Conservation (phyloP, 2,888 invertebrate species). For the Mayetiola destructor region DNA sequence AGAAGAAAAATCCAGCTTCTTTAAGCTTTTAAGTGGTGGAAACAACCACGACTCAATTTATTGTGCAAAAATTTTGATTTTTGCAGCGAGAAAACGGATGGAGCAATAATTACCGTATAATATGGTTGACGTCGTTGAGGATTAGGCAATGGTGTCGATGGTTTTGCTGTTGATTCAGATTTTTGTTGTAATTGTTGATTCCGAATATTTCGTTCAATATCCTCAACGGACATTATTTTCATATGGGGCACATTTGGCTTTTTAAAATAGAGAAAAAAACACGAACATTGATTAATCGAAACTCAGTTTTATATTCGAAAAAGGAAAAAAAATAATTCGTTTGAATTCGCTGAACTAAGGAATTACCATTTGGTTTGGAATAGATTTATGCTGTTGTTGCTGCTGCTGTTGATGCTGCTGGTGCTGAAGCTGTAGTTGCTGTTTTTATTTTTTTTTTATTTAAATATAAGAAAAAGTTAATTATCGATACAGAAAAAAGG, state of each 20-base stretch:
- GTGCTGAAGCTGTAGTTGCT: too few species aligned
- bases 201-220: conserved; percentile 33
- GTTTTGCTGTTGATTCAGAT: conserved; percentile 8
- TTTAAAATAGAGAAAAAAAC: conserved; percentile 17
- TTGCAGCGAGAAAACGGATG: conserved; percentile 26
- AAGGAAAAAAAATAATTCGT: too few species aligned
- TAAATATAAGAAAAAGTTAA: too few species aligned
- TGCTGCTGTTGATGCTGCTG: conserved; percentile 16
- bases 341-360: too few species aligned
- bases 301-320: too few species aligned
- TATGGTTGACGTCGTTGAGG: neutral
- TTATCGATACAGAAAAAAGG: too few species aligned
- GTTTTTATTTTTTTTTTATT: neutral
- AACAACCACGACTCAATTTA: too few species aligned
- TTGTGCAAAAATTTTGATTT: conserved; percentile 20
- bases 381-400: conserved; percentile 15
- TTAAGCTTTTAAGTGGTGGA: too few species aligned
- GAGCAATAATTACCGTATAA: too few species aligned
- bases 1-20: too few species aligned
- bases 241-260: conserved; percentile 20
- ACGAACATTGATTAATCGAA: neutral
- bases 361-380: too few species aligned
- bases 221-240: conserved; percentile 33
- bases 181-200: conserved; percentile 27
- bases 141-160: conserved; percentile 10